Conservation (phyloP, 2,797 vertebrate species). For the Clarias platycephalus region DNA sequence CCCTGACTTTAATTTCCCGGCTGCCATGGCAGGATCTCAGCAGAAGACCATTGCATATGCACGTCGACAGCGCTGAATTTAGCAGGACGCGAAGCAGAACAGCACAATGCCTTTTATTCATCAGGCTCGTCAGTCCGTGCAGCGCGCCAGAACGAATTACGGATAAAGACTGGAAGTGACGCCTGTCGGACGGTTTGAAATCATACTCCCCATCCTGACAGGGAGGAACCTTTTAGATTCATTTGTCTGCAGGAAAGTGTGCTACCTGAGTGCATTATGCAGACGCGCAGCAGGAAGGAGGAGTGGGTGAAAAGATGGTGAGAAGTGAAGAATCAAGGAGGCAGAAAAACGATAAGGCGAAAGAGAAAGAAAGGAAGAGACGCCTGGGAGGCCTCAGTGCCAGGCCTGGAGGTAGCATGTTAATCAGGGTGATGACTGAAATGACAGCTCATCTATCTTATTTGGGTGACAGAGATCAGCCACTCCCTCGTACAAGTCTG, state of each 20-base stretch:
- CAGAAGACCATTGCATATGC: conserved; percentile 56
- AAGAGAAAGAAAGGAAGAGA: conserved; percentile 13
- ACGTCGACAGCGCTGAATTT: conserved; percentile 53
- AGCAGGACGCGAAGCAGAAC: conserved; percentile 59
- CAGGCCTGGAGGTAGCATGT: conserved; percentile 55
- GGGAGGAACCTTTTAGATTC: conserved; percentile 45
- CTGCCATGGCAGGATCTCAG: conserved; percentile 22
- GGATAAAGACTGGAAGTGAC: conserved; percentile 57
- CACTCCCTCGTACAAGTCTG: conserved; percentile 41
- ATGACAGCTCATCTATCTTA: conserved; percentile 62
- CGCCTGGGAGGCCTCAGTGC: conserved; percentile 31
- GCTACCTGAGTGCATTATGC: conserved; percentile 52
- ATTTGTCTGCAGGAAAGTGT: conserved; percentile 51
- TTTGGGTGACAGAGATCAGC: conserved; percentile 49
- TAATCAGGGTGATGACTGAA: conserved; percentile 61
- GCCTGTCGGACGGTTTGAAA: conserved; percentile 58
- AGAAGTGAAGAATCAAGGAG: conserved; percentile 14
- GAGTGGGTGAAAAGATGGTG: conserved; percentile 10
- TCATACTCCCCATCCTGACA: conserved; percentile 56
- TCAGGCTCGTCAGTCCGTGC: conserved; percentile 45
- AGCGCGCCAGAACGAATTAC: conserved; percentile 48
- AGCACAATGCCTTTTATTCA: conserved; percentile 58
- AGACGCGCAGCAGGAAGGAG: conserved; percentile 38
- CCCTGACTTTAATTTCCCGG: conserved; percentile 41
- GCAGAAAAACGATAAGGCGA: conserved; percentile 1